phyloP scores from a whole-genome alignment of 2,888 invertebrate species.

The Metallyticus violacea region DNA sequence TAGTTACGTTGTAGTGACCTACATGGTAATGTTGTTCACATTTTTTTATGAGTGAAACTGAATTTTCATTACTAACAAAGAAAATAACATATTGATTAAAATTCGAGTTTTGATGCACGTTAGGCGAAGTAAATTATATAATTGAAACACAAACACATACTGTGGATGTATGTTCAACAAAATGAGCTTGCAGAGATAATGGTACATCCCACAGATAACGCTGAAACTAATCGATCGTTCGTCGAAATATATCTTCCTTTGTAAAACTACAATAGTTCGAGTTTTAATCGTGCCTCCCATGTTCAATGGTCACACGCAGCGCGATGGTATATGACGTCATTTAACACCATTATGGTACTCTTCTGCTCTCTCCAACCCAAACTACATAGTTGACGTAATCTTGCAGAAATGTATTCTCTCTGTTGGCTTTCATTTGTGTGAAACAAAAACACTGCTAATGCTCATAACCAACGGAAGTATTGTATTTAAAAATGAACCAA shows the following conservation, averaged over 20 bases:
- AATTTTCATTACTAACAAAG: neutral
- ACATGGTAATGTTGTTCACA: constrained; percentile 15
- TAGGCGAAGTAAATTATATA: neutral
- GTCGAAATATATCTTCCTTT: neutral
- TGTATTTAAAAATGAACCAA: too few species aligned
- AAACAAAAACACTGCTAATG: neutral
- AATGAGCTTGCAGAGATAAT: neutral
- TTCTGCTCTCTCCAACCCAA: neutral
- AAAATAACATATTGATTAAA: neutral
- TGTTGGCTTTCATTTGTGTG: neutral
- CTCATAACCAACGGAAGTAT: neutral
- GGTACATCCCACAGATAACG: neutral
- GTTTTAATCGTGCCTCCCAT: constrained; percentile 6
- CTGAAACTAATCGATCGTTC: neutral
- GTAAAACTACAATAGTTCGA: neutral
- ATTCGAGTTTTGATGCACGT: neutral
- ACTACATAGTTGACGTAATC: neutral
- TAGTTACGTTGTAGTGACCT: constrained; percentile 34
- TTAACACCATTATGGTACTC: neutral
- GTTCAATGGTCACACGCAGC: neutral
- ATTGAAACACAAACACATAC: too few species aligned
- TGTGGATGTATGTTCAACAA: neutral
- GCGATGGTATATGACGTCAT: neutral
- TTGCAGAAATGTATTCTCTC: neutral
- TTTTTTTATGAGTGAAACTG: constrained; percentile 18